A percentile compares a stretch with the other conserved stretches of the same genome.
Evolutionary conservation across 1,140 invertebrate species (phyloP).

Genomic region (Helicoverpa armigera): DNA sequence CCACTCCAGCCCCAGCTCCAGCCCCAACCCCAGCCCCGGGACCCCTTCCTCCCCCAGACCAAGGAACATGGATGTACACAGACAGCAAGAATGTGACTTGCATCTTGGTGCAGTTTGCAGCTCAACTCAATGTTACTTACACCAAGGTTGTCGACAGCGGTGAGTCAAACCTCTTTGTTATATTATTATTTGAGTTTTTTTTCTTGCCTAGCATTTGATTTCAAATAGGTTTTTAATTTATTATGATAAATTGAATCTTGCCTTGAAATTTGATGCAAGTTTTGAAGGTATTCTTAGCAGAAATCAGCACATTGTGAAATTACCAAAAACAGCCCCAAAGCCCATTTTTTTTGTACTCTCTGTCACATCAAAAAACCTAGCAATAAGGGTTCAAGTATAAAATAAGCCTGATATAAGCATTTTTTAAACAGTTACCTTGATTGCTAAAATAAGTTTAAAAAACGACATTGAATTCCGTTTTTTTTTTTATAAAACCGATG

Average conservation of each 20-base stretch:
- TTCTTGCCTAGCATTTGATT: too few species aligned
- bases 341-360: too few species aligned
- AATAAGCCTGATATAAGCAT: too few species aligned
- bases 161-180: slow-evolving; percentile 34
- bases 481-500: not conserved
- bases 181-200: not conserved
- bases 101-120: slow-evolving; percentile 88
- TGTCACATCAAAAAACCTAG: too few species aligned
- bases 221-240: not conserved
- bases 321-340: too few species aligned
- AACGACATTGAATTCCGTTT: not conserved
- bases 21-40: slow-evolving; percentile 72
- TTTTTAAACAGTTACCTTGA: too few species aligned
- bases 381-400: too few species aligned
- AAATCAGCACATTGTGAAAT: too few species aligned
- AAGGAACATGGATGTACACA: slow-evolving; percentile 86
- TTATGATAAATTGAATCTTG: not conserved
- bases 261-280: not conserved
- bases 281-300: not conserved
- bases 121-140: slow-evolving; percentile 88
- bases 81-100: slow-evolving; percentile 83
- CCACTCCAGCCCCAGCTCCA: slow-evolving; percentile 70
- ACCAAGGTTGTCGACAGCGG: slow-evolving; percentile 62
- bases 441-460: not conserved
- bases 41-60: slow-evolving; percentile 80